Evolutionary conservation across 2,113 vertebrate genomes (phyloP).

Genomic region (Anser cygnoides): DNA sequence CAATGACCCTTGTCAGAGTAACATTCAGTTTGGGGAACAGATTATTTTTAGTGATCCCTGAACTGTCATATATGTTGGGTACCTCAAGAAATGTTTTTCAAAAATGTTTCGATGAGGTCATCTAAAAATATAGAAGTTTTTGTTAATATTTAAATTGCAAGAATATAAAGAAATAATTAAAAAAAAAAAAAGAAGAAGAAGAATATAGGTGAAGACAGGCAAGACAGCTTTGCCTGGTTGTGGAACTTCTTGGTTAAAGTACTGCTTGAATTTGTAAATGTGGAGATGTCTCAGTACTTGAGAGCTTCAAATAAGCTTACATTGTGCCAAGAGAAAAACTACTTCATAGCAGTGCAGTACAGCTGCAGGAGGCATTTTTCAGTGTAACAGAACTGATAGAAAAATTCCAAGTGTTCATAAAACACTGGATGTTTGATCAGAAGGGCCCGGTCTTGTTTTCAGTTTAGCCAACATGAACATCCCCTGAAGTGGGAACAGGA

Average conservation of each 20-base stretch:
- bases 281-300: background rate
- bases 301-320: background rate
- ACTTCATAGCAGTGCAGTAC: background rate
- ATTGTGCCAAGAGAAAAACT: background rate
- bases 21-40: background rate
- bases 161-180: background rate
- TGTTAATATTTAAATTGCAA: background rate
- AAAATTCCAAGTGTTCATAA: background rate
- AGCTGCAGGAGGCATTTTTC: background rate
- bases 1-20: background rate
- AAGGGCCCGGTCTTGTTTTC: background rate
- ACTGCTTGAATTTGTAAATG: background rate
- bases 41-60: background rate
- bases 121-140: background rate
- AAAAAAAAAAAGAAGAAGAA: background rate
- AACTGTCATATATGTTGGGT: background rate
- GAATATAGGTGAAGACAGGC: background rate
- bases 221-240: background rate
- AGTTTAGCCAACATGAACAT: background rate
- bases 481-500: background rate
- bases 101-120: background rate
- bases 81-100: background rate
- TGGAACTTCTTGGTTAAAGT: background rate
- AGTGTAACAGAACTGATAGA: background rate
- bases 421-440: background rate